Percentiles rank a stretch among this genome's conserved stretches.
Evolutionary conservation across 1,140 invertebrate species (phyloP).

Genomic region (Drosophila asahinai): DNA sequence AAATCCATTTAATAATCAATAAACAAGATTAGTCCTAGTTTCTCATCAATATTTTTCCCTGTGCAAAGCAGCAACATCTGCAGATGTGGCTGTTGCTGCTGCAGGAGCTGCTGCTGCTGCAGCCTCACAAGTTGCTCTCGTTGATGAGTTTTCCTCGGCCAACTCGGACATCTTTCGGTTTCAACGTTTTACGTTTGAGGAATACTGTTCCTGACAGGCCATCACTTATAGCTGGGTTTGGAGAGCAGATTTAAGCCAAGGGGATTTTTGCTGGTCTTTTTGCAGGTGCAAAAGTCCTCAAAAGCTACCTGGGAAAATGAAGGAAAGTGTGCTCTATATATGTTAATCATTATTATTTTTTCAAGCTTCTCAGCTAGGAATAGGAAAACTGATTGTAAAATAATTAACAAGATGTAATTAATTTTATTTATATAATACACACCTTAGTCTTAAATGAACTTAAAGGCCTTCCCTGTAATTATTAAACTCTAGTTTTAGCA

Average conservation of each 20-base stretch:
- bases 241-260: slow-evolving; percentile 12
- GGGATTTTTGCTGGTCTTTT: background rate
- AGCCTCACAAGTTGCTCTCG: slow-evolving; percentile 49
- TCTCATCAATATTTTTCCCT: background rate
- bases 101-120: slow-evolving; percentile 28
- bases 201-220: slow-evolving; percentile 35
- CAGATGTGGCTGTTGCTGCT: slow-evolving; percentile 21
- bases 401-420: no score
- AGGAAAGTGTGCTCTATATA: background rate
- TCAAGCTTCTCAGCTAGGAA: background rate
- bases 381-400: background rate
- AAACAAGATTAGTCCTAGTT: no score
- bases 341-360: background rate
- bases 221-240: slow-evolving; percentile 20
- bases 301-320: background rate
- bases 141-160: slow-evolving; percentile 51
- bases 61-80: slow-evolving; percentile 29
- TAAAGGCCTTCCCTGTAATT: no score
- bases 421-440: no score
- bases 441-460: no score
- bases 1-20: no score
- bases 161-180: slow-evolving; percentile 23
- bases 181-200: slow-evolving; percentile 15
- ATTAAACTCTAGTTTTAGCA: no score
- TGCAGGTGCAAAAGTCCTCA: slow-evolving; percentile 13